These are phyloP conservation scores for Polydesmus complanatus DNA, from an alignment of 2,888 invertebrate genomes.

Conservation along the genomic window DNA sequence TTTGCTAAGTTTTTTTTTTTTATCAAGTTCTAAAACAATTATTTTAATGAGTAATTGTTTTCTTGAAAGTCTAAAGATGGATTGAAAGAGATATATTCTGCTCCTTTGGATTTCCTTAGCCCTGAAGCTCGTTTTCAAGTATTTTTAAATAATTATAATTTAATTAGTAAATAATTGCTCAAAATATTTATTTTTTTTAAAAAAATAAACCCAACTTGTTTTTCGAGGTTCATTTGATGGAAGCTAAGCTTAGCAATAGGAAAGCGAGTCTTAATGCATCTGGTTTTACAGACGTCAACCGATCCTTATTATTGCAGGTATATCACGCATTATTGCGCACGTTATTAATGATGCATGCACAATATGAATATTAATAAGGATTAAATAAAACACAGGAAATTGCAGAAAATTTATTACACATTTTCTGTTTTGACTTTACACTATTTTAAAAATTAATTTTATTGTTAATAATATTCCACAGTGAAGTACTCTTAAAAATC, in stretches of 20 bases:
- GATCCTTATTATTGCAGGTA: conserved; percentile 4
- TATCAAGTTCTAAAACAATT: no score
- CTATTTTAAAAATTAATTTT: no score
- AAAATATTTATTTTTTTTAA: not conserved
- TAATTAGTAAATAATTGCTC: no score
- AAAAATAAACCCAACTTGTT: not conserved
- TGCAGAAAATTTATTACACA: no score
- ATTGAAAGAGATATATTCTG: not conserved
- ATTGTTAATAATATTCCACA: no score
- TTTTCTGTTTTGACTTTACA: no score
- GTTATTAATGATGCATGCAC: no score
- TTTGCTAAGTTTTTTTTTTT: not conserved
- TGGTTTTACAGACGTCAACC: conserved; percentile 7
- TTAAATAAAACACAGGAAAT: no score
- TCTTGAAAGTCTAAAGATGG: not conserved
- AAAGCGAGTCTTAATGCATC: not conserved
- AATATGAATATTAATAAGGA: no score
- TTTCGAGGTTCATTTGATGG: conserved; percentile 3
- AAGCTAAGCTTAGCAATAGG: conserved; percentile 1
- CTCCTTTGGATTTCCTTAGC: not conserved
- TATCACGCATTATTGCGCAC: not conserved
- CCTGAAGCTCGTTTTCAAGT: not conserved
- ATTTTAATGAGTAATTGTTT: no score
- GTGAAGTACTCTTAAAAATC: no score
- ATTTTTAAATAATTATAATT: no score